Evolutionary conservation across 2,888 invertebrate genomes (phyloP).

Genomic region (Helobdella robusta): DNA sequence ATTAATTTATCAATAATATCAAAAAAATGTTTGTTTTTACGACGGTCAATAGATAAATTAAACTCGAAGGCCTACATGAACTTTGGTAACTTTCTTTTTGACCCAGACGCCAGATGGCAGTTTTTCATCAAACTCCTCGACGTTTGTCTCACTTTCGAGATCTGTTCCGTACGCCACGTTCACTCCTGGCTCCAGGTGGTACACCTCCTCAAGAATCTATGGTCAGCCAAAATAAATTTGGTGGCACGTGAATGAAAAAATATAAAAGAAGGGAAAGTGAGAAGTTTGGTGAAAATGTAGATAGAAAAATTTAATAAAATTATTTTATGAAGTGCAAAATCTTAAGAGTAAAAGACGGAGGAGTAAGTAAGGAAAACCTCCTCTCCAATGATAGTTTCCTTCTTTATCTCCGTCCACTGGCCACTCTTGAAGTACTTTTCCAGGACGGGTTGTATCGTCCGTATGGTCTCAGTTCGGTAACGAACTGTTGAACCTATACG

Average conservation of each 20-base stretch:
- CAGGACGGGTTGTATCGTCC: constrained; percentile 20
- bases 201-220: constrained; percentile 24
- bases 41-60: too few relatives aligned
- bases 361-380: too few relatives aligned
- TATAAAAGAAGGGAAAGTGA: too few relatives aligned
- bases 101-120: constrained; percentile 29
- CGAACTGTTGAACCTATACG: constrained; percentile 9
- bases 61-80: too few relatives aligned
- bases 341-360: too few relatives aligned
- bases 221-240: too few relatives aligned
- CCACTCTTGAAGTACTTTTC: constrained; percentile 18
- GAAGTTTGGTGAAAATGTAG: too few relatives aligned
- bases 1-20: too few relatives aligned
- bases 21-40: too few relatives aligned
- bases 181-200: constrained; percentile 28
- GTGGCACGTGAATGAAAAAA: too few relatives aligned
- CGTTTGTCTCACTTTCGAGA: constrained; percentile 27
- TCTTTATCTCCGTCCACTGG: background rate
- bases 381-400: constrained; percentile 24
- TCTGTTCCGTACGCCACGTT: constrained; percentile 20
- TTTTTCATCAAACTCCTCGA: constrained; percentile 29
- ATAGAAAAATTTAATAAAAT: too few relatives aligned
- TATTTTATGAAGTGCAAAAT: too few relatives aligned
- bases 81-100: constrained; percentile 23
- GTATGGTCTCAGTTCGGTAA: constrained; percentile 19